phyloP scores from a whole-genome alignment of 2,888 invertebrate species.

The Ectobius pallidus region DNA sequence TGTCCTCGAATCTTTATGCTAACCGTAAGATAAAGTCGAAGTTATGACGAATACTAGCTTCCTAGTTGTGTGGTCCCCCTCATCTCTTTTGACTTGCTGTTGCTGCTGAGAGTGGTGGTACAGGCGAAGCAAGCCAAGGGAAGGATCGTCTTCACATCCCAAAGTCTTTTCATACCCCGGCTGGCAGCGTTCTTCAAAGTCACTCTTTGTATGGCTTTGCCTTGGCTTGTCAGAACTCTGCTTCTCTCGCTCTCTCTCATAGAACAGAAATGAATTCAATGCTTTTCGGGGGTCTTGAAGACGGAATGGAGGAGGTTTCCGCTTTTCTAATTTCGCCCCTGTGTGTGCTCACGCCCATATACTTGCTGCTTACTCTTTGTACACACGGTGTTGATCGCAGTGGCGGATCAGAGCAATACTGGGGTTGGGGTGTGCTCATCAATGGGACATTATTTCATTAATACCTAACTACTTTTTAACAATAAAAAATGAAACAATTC shows the following conservation, averaged over 20 bases:
- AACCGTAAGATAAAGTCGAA: not conserved
- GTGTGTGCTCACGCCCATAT: slow-evolving; percentile 16
- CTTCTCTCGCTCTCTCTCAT: not conserved
- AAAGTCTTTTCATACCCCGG: slow-evolving; percentile 30
- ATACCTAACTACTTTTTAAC: no score
- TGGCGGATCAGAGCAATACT: not conserved
- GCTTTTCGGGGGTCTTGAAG: slow-evolving; percentile 24
- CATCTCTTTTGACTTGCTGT: slow-evolving; percentile 9
- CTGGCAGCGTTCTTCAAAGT: slow-evolving; percentile 24
- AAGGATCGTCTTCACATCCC: slow-evolving; percentile 19
- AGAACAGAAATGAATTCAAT: slow-evolving; percentile 28
- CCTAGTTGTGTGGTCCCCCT: slow-evolving; percentile 4
- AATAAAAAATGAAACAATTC: no score
- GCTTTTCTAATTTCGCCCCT: slow-evolving; percentile 22
- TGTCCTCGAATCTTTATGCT: not conserved
- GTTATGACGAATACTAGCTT: not conserved
- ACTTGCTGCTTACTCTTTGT: not conserved
- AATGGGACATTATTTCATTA: no score
- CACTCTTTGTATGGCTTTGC: slow-evolving; percentile 35
- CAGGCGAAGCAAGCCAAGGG: not conserved
- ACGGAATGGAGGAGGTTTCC: slow-evolving; percentile 16
- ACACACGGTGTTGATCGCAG: not conserved
- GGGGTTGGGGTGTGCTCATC: no score
- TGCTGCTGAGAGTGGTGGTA: not conserved
- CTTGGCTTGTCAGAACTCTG: slow-evolving; percentile 28